A percentile compares a stretch with the other conserved stretches of the same genome.
phyloP scores from a whole-genome alignment of 2,797 vertebrate genomes.

The Phataginus tricuspis region DNA sequence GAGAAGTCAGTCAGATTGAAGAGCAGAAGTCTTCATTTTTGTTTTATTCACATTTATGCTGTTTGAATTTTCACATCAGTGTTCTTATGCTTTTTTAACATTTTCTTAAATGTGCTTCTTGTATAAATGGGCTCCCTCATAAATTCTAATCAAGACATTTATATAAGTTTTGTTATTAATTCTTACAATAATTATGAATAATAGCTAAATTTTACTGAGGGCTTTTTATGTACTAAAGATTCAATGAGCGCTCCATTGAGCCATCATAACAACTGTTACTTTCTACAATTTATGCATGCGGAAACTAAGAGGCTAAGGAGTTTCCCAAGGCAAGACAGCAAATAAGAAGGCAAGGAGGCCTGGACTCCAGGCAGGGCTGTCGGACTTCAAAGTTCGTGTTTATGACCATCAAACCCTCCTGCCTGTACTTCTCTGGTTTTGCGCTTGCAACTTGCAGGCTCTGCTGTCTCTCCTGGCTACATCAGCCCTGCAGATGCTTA shows the following conservation, averaged over 20 bases:
- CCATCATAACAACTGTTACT: not conserved
- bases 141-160: slow-evolving; percentile 11
- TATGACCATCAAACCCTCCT: not conserved
- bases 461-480: not conserved
- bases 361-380: not conserved
- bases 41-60: not conserved
- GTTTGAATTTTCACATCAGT: slow-evolving; percentile 39
- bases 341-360: not conserved
- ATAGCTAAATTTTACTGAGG: slow-evolving; percentile 6
- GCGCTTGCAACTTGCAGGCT: not conserved
- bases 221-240: not conserved
- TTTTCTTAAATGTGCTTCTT: not conserved
- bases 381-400: not conserved
- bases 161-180: not conserved
- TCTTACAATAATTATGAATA: slow-evolving; percentile 30
- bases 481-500: slow-evolving; percentile 35
- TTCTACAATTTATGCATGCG: not conserved
- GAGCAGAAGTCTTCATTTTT: slow-evolving; percentile 18
- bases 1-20: not conserved
- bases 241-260: not conserved
- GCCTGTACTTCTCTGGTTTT: not conserved
- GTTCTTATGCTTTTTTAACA: not conserved
- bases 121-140: not conserved
- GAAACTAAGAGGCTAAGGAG: slow-evolving; percentile 10
- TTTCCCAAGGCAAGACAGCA: not conserved